phyloP scores from a whole-genome alignment of 2,888 invertebrate species.

The Meghimatium bilineatum region DNA sequence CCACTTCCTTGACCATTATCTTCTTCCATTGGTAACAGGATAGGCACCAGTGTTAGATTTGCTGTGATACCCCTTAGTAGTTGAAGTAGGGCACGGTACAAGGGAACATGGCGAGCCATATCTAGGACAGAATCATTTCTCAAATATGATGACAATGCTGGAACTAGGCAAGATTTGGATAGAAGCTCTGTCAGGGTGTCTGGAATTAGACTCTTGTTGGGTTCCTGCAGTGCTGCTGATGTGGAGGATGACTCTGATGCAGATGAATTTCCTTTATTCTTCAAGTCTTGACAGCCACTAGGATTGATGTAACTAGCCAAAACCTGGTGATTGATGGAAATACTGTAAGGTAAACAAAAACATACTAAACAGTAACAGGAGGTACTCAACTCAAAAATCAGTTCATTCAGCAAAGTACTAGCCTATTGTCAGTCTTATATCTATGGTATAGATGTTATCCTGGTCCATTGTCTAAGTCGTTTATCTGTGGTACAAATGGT shows the following conservation, averaged over 20 bases:
- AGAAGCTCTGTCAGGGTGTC: conserved; percentile 86
- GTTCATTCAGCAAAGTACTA: too few species aligned
- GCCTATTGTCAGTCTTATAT: too few species aligned
- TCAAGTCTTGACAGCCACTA: conserved; percentile 23
- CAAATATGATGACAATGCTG: conserved; percentile 91
- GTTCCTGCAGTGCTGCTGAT: conserved; percentile 37
- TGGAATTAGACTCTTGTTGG: conserved; percentile 59
- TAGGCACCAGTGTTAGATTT: conserved; percentile 80
- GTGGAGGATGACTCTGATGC: conserved; percentile 41
- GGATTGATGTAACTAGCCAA: conserved; percentile 92
- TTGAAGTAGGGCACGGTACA: conserved; percentile 89
- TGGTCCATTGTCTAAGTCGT: too few species aligned
- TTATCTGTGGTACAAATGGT: too few species aligned
- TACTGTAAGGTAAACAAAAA: background rate
- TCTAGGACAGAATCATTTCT: conserved; percentile 96
- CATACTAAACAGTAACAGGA: too few species aligned
- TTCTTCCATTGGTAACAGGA: conserved; percentile 81
- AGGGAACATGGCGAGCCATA: conserved; percentile 96
- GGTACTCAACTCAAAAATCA: too few species aligned
- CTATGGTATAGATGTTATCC: too few species aligned
- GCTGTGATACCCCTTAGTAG: conserved; percentile 86
- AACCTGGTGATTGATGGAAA: conserved; percentile 80
- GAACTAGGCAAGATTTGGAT: conserved; percentile 89
- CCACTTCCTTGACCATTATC: conserved; percentile 45
- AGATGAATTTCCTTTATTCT: background rate